These are phyloP conservation scores for Sterrhoptilus dennistouni DNA, from an alignment of 2,113 vertebrate genomes.

Conservation along the genomic window DNA sequence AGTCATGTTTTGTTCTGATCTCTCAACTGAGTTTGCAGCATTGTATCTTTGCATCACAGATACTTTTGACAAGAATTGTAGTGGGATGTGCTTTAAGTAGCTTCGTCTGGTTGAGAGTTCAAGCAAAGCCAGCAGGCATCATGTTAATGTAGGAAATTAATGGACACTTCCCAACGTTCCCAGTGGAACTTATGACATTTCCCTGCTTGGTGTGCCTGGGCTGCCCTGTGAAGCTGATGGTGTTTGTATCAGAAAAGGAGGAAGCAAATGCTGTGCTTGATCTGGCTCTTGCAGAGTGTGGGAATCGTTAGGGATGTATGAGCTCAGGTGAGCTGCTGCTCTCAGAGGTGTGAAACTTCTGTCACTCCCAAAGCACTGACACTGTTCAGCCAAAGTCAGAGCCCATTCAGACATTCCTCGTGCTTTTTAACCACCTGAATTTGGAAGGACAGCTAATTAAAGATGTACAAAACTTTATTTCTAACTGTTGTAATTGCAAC, in stretches of 20 bases:
- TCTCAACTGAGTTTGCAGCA: background rate
- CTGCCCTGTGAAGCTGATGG: background rate
- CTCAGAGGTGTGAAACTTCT: background rate
- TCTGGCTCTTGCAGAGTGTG: background rate
- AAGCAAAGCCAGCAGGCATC: background rate
- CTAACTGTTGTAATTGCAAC: background rate
- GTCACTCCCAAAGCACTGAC: background rate
- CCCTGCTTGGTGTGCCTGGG: background rate
- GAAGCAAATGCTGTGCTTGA: background rate
- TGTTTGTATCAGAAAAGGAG: background rate
- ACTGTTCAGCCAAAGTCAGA: background rate
- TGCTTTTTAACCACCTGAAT: background rate
- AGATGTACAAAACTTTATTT: background rate
- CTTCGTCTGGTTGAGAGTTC: background rate
- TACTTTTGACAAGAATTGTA: background rate
- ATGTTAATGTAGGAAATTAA: background rate
- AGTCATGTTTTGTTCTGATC: background rate
- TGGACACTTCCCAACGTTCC: no score
- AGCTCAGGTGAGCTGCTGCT: background rate
- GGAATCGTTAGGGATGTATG: background rate
- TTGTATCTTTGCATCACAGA: background rate
- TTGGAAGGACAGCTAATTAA: background rate
- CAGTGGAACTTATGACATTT: background rate
- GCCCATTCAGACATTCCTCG: background rate
- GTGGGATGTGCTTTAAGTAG: background rate